Evolutionary conservation across 2,797 vertebrate species (phyloP), one percentile per base, ranked within the genome.

Genomic region (Varecia variegata): DNA sequence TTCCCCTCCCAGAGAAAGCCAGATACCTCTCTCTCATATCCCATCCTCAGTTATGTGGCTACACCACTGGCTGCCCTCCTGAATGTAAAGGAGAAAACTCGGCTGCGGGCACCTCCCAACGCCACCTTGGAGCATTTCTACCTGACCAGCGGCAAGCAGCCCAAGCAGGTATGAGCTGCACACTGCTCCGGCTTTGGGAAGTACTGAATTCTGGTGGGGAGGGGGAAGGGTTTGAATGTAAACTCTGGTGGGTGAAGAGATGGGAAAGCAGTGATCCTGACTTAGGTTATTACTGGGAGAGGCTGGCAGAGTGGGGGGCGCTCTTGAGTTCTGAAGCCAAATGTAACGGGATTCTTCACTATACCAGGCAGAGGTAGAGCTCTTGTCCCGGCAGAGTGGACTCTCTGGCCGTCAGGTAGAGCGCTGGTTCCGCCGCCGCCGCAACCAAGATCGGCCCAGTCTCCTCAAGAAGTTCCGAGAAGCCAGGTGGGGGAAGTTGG

Each of bases 381-480:
- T 97, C 73, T 98, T 99, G 70, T 99, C 99, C 3, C 99, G 98
- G 98, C 98, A 99, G 97, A 99, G 98, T 0, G 99, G 99, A 56
- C 98, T 88, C 94, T 98, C 99, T 0, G 98, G 99, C 93, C 98
- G 99, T 92, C 99, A 99, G 97, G 98, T 99, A 45, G 99, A 99
- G 96, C 98, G 99, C 94, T 99, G 99, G 99, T 99, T 99, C 97
- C 99, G 99, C 30, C 99, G 99, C 56, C 98, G 99, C 68, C 99
- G 99, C 97, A 99, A 99, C 98, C 99, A 99, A 96, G 99, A 99
- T 98, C 97, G 99, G 60, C 99, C 99, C 7, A 99, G 99, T 93
- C 98, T 99, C 88, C 99, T 99, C 17, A 99, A 99, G 98, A 99
- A 99, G 97, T 99, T 99, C 91, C 97, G 99, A 65, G 99, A 99